Base-by-base conservation (phyloP, 1,140 invertebrate genomes). In the Oreohelix idahoensis region DNA sequence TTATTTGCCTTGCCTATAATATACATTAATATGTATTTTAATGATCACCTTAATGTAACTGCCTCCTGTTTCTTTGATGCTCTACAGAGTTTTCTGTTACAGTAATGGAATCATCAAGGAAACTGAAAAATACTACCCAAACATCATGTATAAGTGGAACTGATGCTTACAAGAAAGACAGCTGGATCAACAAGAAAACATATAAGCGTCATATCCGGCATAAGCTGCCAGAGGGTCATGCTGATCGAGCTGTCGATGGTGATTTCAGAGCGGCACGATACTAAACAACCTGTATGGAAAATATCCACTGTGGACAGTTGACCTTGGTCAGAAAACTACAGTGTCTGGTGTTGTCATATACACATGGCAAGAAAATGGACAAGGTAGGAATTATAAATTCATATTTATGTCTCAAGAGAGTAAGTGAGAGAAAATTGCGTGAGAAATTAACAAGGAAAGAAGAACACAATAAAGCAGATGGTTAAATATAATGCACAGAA, bases 281-380 rank as follows among this genome's bases (percentile, higher is more conserved):
- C 88, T 94, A 45, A 94, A 94, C 88, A 94, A 94, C 89, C 94
- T 94, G 81, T 94, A 94, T 86, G 93, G 93, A 0, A 93, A 94
- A 38, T 92, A 93, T 39, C 94, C 94, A 0, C 91, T 94, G 38
- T 94, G 94, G 94, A 94, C 94, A 90, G 93, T 94, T 11, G 94
- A 94, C 86, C 89, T 94, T 42, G 94, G 94, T 36, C 87, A 87
- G 66, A 93, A 92, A 77, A 87, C 84, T 73, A 87, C 88, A 0
- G 89, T 94, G 10, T 87, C 91, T 4, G 94, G 94, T n/a, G 92
- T 94, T 23, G 89, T 94, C 77, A 89, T 94, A 66, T 89, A 89
- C 83, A 94, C 94, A 1, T 94, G 94, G 94, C 94, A 94, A 83
- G 94, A 93, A 20, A 90, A 92, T 76, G 93, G 93, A 42, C 92